These are phyloP conservation scores for Drosophila limbata DNA, from an alignment of 2,888 invertebrate species.

Conservation along the genomic window DNA sequence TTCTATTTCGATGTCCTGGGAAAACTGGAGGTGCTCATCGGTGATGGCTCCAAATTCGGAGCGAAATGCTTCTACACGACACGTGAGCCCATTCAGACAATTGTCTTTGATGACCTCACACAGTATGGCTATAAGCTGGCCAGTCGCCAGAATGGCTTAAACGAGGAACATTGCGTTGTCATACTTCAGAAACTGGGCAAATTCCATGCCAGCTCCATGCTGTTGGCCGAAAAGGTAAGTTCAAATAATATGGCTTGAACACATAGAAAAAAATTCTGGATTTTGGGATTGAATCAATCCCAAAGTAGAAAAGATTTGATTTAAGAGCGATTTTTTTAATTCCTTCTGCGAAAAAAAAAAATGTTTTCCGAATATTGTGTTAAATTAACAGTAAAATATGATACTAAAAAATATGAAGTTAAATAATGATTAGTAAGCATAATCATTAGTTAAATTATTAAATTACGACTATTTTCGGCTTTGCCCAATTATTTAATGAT, in stretches of 20 bases:
- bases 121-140: slow-evolving; percentile 86
- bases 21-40: slow-evolving; percentile 84
- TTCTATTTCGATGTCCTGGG: slow-evolving; percentile 86
- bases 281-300: too few species aligned
- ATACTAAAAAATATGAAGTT: too few species aligned
- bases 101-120: slow-evolving; percentile 85
- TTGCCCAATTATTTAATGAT: too few species aligned
- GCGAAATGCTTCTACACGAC: slow-evolving; percentile 84
- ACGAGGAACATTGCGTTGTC: slow-evolving; percentile 86
- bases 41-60: slow-evolving; percentile 82
- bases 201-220: slow-evolving; percentile 87
- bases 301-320: too few species aligned
- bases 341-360: too few species aligned
- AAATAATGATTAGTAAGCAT: too few species aligned
- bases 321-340: too few species aligned
- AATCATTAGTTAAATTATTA: too few species aligned
- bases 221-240: slow-evolving; percentile 86
- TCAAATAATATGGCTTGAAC: background rate
- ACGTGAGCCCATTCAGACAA: slow-evolving; percentile 82
- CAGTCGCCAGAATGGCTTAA: slow-evolving; percentile 86
- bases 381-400: too few species aligned
- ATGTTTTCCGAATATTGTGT: too few species aligned
- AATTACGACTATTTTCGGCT: too few species aligned
- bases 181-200: slow-evolving; percentile 86
- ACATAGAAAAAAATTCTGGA: too few species aligned